These are phyloP conservation scores for Oncorhynchus tshawytscha DNA, from an alignment of 2,113 vertebrate species.

Conservation along the genomic window DNA sequence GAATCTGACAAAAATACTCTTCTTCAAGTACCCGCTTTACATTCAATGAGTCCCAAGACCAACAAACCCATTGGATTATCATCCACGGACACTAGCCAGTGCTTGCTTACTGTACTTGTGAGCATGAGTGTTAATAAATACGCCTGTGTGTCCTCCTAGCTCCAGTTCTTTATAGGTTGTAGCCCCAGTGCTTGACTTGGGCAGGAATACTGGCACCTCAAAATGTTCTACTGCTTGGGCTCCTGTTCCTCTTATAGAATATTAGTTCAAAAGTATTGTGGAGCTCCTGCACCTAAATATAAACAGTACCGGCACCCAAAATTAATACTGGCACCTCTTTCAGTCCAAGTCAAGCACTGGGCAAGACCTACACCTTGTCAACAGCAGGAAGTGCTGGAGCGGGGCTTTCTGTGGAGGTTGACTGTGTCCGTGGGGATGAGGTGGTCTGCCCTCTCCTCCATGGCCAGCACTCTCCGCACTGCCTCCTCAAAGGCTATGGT, in stretches of 20 bases:
- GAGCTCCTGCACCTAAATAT: no score
- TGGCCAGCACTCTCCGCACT: constrained; percentile 85
- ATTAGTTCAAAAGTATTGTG: no score
- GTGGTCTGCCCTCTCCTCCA: constrained; percentile 87
- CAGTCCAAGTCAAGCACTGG: no score
- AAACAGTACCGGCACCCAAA: no score
- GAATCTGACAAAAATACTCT: no score
- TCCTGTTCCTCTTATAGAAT: no score
- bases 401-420: constrained; percentile 88
- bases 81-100: neutral
- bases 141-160: neutral
- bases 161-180: neutral
- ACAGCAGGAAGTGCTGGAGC: constrained; percentile 83
- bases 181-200: neutral
- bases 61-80: neutral
- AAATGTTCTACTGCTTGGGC: no score
- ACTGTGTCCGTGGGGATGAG: constrained; percentile 93
- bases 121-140: neutral
- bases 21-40: neutral
- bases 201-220: no score
- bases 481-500: constrained; percentile 92
- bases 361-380: constrained; percentile 61
- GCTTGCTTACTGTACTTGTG: neutral
- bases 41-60: neutral
- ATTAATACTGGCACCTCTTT: no score